A percentile compares a stretch with the other conserved stretches of the same genome.
Conservation (phyloP, 2,113 vertebrate genomes). For the Hymenochirus boettgeri region DNA sequence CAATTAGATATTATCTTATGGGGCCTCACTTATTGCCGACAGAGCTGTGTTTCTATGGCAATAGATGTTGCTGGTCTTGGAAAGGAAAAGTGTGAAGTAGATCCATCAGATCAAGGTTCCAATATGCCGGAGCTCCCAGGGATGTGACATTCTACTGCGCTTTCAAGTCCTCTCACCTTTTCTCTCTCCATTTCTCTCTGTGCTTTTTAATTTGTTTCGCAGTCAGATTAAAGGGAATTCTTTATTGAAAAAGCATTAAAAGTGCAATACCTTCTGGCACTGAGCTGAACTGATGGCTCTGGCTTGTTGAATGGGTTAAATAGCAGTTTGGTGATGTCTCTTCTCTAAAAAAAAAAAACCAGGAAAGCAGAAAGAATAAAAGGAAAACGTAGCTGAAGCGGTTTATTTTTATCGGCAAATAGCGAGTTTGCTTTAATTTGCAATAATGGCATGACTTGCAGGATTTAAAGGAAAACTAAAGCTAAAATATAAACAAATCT, state of each 20-base stretch:
- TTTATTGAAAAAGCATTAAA: conserved; percentile 28
- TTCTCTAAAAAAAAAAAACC: not conserved
- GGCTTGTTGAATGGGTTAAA: conserved; percentile 22
- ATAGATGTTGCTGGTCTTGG: conserved; percentile 1
- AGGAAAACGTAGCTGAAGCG: too few relatives aligned
- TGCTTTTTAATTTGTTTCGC: conserved; percentile 25
- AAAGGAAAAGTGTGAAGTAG: conserved; percentile 22
- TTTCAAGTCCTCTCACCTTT: conserved; percentile 36
- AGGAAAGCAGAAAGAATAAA: too few relatives aligned
- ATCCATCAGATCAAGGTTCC: conserved; percentile 31
- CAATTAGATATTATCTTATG: conserved; percentile 18
- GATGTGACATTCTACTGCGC: conserved; percentile 34
- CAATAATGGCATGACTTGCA: too few relatives aligned
- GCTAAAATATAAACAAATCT: too few relatives aligned
- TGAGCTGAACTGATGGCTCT: not conserved
- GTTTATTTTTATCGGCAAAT: too few relatives aligned
- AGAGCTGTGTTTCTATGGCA: conserved; percentile 12
- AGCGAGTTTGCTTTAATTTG: too few relatives aligned
- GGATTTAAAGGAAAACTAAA: too few relatives aligned
- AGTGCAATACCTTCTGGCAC: conserved; percentile 12
- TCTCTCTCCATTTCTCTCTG: conserved; percentile 13
- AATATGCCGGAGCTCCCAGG: conserved; percentile 25
- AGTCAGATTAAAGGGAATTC: conserved; percentile 36
- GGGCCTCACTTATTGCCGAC: conserved; percentile 8
- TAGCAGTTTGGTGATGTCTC: not conserved